These are phyloP conservation scores for Panorpa germanica DNA, from an alignment of 2,888 invertebrate genomes.

Conservation along the genomic window DNA sequence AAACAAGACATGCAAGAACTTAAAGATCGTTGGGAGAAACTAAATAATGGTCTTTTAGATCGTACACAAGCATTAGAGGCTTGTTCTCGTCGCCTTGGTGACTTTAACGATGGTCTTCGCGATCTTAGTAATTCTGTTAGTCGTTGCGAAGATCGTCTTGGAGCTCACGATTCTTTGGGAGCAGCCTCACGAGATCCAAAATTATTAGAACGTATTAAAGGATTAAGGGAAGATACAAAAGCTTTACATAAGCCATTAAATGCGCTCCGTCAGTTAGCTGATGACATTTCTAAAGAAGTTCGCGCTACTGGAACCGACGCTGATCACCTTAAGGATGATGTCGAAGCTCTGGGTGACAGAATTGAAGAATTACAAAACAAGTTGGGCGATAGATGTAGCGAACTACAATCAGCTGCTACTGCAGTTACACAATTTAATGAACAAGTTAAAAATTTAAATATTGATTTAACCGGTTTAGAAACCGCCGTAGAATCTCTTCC, in stretches of 20 bases:
- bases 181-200: slow-evolving; percentile 66
- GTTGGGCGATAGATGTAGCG: slow-evolving; percentile 58
- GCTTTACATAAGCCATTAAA: slow-evolving; percentile 55
- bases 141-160: slow-evolving; percentile 73
- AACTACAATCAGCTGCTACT: slow-evolving; percentile 68
- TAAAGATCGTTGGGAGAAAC: slow-evolving; percentile 77
- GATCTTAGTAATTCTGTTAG: slow-evolving; percentile 72
- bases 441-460: slow-evolving; percentile 58
- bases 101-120: slow-evolving; percentile 68
- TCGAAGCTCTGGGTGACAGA: slow-evolving; percentile 55
- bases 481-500: slow-evolving; percentile 68
- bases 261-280: slow-evolving; percentile 32
- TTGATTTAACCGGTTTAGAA: slow-evolving; percentile 63
- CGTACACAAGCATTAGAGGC: slow-evolving; percentile 40
- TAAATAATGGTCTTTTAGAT: slow-evolving; percentile 52
- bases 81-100: slow-evolving; percentile 59
- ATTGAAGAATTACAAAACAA: slow-evolving; percentile 57
- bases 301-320: slow-evolving; percentile 60
- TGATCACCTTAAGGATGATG: slow-evolving; percentile 56
- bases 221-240: slow-evolving; percentile 61
- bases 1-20: slow-evolving; percentile 62
- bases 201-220: slow-evolving; percentile 67
- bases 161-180: slow-evolving; percentile 43
- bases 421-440: slow-evolving; percentile 79
- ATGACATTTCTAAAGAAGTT: slow-evolving; percentile 59